Base-by-base conservation (phyloP, 2,888 invertebrate genomes). In the Melanostoma mellinum region DNA sequence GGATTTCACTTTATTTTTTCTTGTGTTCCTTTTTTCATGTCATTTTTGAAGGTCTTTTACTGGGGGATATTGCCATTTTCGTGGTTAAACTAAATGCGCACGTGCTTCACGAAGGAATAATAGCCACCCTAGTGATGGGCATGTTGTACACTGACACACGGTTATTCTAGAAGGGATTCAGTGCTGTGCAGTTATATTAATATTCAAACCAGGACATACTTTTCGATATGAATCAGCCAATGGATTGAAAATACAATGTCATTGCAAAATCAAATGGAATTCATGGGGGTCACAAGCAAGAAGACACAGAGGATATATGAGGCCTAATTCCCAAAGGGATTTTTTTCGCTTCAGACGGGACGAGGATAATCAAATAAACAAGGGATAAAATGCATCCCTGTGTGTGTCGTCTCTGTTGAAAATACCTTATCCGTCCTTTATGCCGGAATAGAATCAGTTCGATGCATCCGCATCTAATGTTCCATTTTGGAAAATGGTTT, bases 331-430 rank as follows among this genome's bases (percentile, higher is more conserved):
- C 67, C 67, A 68, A 56, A 58, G 72, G 77, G 69, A 69, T 71
- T 71, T 71, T 60, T 74, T 84, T 71, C 65, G 32, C 20, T 20
- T 20, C 58, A 58, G 20, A 20, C 8, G 40, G n/a, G 30, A 50
- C 20, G 6, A 61, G 30, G 74, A 78, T 84, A 79, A 84, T 84
- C 84, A 75, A 79, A 84, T 84, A 74, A 75, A 79, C 52, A 74
- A 20, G 79, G 84, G 78, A 78, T 84, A 74, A 75, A 84, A 74
- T 84, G 84, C 84, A 84, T 75, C 44, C 79, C 73, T 73, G 53
- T 63, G 60, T 73, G 60, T 20, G 20, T 20, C 20, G 20, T 20
- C 20, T 20, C 20, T 20, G 20, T 20, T 20, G 20, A 20, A 20
- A 20, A 20, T 20, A 20, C 20, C 20, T 20, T 20, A 20, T 46